Conservation (phyloP, 2,888 invertebrate genomes). For the Deilephila elpenor region DNA sequence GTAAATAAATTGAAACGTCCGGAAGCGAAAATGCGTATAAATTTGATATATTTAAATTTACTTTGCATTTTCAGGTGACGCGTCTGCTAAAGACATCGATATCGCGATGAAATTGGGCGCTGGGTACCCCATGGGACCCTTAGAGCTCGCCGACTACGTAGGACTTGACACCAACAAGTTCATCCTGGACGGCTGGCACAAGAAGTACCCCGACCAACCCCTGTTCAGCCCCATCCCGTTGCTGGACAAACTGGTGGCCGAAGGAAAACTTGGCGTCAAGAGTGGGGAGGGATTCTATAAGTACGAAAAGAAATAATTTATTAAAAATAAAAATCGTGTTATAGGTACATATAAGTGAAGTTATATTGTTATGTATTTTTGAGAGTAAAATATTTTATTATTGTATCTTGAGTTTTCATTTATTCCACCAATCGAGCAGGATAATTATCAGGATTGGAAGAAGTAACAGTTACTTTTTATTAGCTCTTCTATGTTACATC, state of each 20-base stretch:
- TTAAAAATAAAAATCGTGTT: conserved; percentile 3
- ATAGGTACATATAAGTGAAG: not conserved
- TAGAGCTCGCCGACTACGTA: conserved; percentile 93
- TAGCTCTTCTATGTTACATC: too few species aligned
- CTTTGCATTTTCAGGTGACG: conserved; percentile 80
- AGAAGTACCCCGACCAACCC: conserved; percentile 72
- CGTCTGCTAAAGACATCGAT: conserved; percentile 90
- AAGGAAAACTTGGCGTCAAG: conserved; percentile 93
- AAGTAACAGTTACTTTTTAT: too few species aligned
- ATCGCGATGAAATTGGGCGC: conserved; percentile 95
- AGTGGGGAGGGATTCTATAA: conserved; percentile 94
- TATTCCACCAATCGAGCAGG: not conserved
- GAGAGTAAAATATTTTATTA: conserved; percentile 7
- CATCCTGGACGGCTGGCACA: conserved; percentile 92
- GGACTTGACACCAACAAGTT: conserved; percentile 92
- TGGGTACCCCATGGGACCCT: conserved; percentile 94
- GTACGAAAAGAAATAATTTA: conserved; percentile 79
- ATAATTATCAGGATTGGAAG: not conserved
- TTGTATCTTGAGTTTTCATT: not conserved
- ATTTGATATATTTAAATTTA: too few species aligned
- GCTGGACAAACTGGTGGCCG: conserved; percentile 88
- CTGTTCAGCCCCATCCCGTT: conserved; percentile 56
- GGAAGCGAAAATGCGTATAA: too few species aligned
- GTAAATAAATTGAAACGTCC: too few species aligned
- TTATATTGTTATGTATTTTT: conserved; percentile 17